Evolutionary conservation across 2,888 invertebrate species (phyloP), one percentile per base, ranked within the genome.

Genomic region (Mamestra brassicae): DNA sequence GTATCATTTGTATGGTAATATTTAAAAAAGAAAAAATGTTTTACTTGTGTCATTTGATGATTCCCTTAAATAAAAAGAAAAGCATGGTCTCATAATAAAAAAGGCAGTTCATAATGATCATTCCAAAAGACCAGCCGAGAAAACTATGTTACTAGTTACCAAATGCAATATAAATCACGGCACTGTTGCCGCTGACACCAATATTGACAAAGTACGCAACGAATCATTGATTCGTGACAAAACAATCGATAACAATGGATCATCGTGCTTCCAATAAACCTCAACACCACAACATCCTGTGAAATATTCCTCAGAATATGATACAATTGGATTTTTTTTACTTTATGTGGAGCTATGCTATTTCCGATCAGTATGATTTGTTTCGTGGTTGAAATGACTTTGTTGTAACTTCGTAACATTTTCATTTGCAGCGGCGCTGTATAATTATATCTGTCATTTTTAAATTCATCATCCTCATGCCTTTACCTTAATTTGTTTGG

Each of bases 221-320:
- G 54, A 79, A 61, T 60, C 69, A 67, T 8, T 57, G 63, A 50
- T 57, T 50, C 54, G 64, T 38, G 13, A 67, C 73, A 73, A 74
- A 64, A 61, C 62, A 71, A 80, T 78, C 42, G 38, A 64, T 54
- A 70, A 78, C 78, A 78, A 81, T 81, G 54, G 61, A 38, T 52
- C 54, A 63, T 70, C 68, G 36, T 10, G 36, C 54, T 76, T 67
- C 60, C 71, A 57, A 45, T 42, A 58, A 73, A 65, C 83, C 69
- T 75, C 78, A 78, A 74, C 61, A 84, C 87, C 87, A 50, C 85
- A 80, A 83, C 74, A 85, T 86, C 87, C 87, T 85, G 87, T 76
- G 4, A 61, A 52, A 55, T 65, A 52, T 79, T 76, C 72, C 74
- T 74, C 34, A 60, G 71, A 70, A 38, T 47, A 54, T 71, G 4